Evolutionary conservation across 2,888 invertebrate genomes (phyloP).

Genomic region (Lasioglossum pauxillum): DNA sequence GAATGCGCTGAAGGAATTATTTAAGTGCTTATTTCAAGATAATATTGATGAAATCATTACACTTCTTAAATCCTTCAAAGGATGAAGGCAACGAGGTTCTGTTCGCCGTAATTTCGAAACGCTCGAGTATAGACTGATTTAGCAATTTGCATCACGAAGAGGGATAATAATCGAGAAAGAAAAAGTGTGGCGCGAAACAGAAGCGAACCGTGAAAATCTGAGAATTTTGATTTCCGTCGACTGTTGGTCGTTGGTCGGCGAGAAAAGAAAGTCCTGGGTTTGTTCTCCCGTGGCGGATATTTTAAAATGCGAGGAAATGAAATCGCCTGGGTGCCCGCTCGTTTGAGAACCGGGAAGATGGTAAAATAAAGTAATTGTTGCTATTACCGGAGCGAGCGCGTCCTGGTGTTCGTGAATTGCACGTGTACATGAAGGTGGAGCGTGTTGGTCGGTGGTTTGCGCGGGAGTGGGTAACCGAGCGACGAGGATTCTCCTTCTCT

Average conservation of each 20-base stretch:
- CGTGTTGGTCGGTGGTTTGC: background rate
- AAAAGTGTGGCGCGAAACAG: background rate
- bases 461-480: constrained; percentile 20
- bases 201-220: background rate
- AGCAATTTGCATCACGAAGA: background rate
- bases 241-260: background rate
- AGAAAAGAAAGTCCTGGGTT: constrained; percentile 61
- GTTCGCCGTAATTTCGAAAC: background rate
- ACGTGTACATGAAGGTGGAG: constrained; percentile 14
- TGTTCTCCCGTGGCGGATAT: constrained; percentile 43
- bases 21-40: background rate
- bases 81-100: background rate
- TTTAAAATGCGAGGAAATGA: constrained; percentile 74
- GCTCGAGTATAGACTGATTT: background rate
- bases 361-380: constrained; percentile 82
- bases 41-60: background rate
- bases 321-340: constrained; percentile 63
- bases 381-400: constrained; percentile 74
- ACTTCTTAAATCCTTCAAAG: background rate
- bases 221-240: background rate
- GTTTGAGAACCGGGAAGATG: constrained; percentile 79
- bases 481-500: constrained; percentile 10
- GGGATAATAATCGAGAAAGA: background rate
- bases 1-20: background rate
- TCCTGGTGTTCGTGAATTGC: constrained; percentile 58